Conservation (phyloP, 2,797 vertebrate species). For the Xiphophorus birchmanni region DNA sequence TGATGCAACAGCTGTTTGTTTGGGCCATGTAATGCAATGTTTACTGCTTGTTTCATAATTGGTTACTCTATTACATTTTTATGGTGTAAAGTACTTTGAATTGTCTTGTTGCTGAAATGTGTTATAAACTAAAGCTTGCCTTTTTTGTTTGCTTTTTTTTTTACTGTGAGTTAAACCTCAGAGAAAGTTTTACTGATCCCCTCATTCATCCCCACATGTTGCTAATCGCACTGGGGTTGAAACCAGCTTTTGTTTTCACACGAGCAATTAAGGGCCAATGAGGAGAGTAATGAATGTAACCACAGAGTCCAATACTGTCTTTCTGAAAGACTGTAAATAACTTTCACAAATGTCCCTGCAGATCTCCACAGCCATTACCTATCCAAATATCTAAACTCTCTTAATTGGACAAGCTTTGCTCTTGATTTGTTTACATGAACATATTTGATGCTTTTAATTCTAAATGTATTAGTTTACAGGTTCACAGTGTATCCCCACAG, state of each 20-base stretch:
- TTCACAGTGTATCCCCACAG: not conserved
- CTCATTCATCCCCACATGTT: slow-evolving; percentile 39
- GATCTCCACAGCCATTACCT: not conserved
- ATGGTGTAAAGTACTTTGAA: too few relatives aligned
- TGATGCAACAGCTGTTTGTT: not conserved
- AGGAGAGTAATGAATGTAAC: slow-evolving; percentile 29
- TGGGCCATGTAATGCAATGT: too few relatives aligned
- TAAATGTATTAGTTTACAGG: not conserved
- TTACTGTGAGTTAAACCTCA: slow-evolving; percentile 1
- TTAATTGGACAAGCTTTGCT: not conserved
- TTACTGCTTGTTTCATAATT: too few relatives aligned
- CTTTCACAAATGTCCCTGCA: not conserved
- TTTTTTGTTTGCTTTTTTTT: not conserved
- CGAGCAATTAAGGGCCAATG: slow-evolving; percentile 30
- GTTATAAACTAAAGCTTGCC: too few relatives aligned
- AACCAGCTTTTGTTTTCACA: slow-evolving; percentile 38
- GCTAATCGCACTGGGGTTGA: slow-evolving; percentile 37
- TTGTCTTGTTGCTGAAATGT: too few relatives aligned
- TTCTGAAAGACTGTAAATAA: not conserved
- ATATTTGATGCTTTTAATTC: not conserved
- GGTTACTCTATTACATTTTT: not conserved
- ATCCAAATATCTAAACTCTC: not conserved
- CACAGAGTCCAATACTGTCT: not conserved
- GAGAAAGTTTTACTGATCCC: slow-evolving; percentile 8
- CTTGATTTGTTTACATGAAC: not conserved